Percentiles rank a stretch among this genome's conserved stretches.
Conservation (phyloP, 2,797 vertebrate species). For the Crocidura indochinensis region DNA sequence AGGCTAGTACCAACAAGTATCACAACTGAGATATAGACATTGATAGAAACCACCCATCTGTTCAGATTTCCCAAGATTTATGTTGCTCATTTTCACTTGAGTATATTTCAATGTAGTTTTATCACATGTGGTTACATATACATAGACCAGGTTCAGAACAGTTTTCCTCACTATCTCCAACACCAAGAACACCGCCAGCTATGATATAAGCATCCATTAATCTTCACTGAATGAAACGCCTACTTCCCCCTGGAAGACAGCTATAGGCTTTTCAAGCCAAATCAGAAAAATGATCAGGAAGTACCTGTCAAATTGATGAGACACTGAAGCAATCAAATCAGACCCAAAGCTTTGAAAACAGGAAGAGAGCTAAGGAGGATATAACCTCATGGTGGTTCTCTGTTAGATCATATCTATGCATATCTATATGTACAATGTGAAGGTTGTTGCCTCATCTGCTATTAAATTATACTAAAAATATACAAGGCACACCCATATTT, state of each 20-base stretch:
- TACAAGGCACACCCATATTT: fast-evolving
- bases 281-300: neutral
- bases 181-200: neutral
- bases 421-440: too few relatives aligned
- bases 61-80: fast-evolving
- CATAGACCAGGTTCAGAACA: fast-evolving
- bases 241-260: fast-evolving
- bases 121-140: fast-evolving
- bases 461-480: neutral
- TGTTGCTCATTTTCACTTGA: neutral
- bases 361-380: fast-evolving
- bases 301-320: neutral
- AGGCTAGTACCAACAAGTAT: too few relatives aligned
- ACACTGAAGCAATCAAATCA: neutral
- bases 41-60: fast-evolving
- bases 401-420: fast-evolving
- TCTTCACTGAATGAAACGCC: fast-evolving
- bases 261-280: neutral
- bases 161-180: fast-evolving
- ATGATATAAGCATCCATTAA: fast-evolving
- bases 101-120: fast-evolving
- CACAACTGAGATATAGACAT: fast-evolving
- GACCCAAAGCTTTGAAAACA: fast-evolving
- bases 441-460: fast-evolving
- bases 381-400: fast-evolving